Base-by-base conservation (phyloP, 2,797 vertebrate genomes). In the Sebastolobus altivelis region DNA sequence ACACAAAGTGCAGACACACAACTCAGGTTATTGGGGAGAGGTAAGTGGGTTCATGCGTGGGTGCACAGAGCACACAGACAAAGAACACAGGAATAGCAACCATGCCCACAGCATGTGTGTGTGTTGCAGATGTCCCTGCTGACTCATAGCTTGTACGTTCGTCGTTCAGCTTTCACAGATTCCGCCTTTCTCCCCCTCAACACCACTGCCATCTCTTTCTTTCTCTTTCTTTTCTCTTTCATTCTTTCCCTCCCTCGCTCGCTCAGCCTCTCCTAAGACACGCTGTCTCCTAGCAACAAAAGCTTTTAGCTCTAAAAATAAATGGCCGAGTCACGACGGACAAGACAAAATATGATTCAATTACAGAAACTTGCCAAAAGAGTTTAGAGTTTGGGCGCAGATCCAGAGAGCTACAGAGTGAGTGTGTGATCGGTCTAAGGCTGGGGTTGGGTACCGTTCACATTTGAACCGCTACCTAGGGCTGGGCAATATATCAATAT, bases 241-340 rank as follows among this genome's bases (percentile, higher is more conserved):
- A 82, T 71, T 81, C 81, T n/a, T 79, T 90, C 89, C 87, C 89
- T 92, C 88, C 87, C 88, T 90, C 87, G 71, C 88, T 89, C 86
- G 71, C 87, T 83, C 89, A 72, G 88, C 89, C 89, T 92, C 89
- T 92, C 92, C 86, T 90, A 87, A 90, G 92, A 92, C 89, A 86
- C 91, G 85, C 88, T 14, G 93, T 96, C 93, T 94, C 96, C 92
- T 96, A 95, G 96, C 95, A 96, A 96, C 96, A 87, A 92, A 93
- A 93, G 93, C 94, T 93, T 95, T 94, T 83, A 87, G 90, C 86
- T 77, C 94, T 95, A 95, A 94, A 95, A 96, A 96, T 96, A 95
- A 91, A 91, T 55, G 80, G 65, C 79, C 13, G 76, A 93, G 91
- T 93, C 93, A 91, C 92, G 92, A 92, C 91, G 73, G 92, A 93